Conservation (phyloP, 1,140 invertebrate genomes). For the Antheraea pernyi region DNA sequence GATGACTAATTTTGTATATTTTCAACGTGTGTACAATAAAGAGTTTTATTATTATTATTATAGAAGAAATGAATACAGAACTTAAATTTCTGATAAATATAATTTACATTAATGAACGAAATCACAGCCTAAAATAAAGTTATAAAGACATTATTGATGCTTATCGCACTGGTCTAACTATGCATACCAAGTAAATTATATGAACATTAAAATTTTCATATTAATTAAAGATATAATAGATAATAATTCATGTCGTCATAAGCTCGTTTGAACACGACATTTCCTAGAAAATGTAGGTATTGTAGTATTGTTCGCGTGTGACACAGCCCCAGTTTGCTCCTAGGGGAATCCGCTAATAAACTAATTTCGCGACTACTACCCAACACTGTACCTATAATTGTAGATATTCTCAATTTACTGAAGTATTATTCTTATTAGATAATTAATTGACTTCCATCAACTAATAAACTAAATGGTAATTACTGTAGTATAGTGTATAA, state of each 20-base stretch:
- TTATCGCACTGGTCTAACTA: too few species aligned
- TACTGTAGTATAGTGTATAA: too few species aligned
- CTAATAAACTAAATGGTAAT: background rate
- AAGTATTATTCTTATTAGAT: background rate
- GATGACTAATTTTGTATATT: too few species aligned
- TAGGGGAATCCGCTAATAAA: conserved; percentile 18
- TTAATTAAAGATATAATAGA: background rate
- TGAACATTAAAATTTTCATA: background rate
- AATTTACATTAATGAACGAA: too few species aligned
- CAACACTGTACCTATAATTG: background rate
- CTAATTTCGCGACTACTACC: conserved; percentile 26
- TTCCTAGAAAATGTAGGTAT: background rate
- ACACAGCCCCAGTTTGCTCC: conserved; percentile 1
- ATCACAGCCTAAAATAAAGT: too few species aligned
- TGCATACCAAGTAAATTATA: background rate
- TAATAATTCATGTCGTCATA: background rate
- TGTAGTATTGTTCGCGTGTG: conserved; percentile 17
- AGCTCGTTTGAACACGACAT: background rate
- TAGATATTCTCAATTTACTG: background rate
- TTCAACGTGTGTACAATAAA: too few species aligned
- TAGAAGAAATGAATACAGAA: too few species aligned
- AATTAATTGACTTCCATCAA: background rate
- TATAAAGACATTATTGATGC: too few species aligned
- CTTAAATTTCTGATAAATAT: too few species aligned
- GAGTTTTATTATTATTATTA: too few species aligned